Base-by-base conservation (phyloP, 2,113 vertebrate species). In the Lota lota region DNA sequence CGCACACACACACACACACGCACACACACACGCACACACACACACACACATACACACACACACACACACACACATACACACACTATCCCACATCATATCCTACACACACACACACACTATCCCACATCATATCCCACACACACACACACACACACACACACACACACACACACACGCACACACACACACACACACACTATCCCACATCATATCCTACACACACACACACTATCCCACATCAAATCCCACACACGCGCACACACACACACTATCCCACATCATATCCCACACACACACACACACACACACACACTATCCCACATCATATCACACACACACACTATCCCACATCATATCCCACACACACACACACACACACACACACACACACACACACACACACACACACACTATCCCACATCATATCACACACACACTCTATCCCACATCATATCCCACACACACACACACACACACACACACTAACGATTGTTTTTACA, bases 121-220 rank as follows among this genome's bases (percentile, higher is more conserved):
- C 24, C 24, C 24, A 24, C 1, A 24, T 4, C 24, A 24, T 24
- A 24, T 24, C 24, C 11, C 17, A 18, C 5, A 79, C 72, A 63
- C 69, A 21, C 7, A 61, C 20, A 12, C 17, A 18, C 5, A 79
- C 72, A 63, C 69, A 21, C 7, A 61, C 20, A 61, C 60, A 22
- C 60, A 61, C 15, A 20, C 63, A 63, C n/a, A 53, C 40, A 21
- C 40, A 36, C 24, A 67, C 66, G 53, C 4, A 22, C 40, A 56
- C 19, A n/a, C 63, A 65, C 14, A 20, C 15, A 54, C 12, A 24
- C 24, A 24, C 24, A 24, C 24, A 24, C 4, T 4, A 24, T 24
- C 24, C 1, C 24, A 24, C 24, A 24, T 24, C 24, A 24, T 24
- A 24, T 24, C 24, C 1, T 2, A 24, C 24, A 24, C 24, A 24